Conservation (phyloP, 2,113 vertebrate species). For the Halcyon malimbica region DNA sequence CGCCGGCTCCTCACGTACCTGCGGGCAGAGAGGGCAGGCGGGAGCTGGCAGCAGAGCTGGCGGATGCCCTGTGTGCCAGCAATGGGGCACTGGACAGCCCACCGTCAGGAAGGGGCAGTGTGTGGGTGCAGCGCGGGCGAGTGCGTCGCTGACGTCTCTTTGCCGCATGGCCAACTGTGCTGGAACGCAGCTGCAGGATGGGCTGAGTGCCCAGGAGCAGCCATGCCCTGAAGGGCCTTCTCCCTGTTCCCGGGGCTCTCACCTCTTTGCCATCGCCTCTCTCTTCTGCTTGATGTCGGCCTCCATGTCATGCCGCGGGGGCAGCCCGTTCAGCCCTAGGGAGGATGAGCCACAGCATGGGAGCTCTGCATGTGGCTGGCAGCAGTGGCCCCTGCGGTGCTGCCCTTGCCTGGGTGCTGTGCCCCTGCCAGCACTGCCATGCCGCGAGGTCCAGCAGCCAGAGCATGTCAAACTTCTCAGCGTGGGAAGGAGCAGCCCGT, state of each 20-base stretch:
- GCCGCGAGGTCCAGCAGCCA: fast-evolving
- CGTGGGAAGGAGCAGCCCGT: not conserved
- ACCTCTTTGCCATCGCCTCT: conserved; percentile 55
- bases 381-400: not conserved
- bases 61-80: fast-evolving
- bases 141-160: fast-evolving
- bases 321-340: conserved; percentile 63
- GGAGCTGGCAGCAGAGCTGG: conserved; percentile 68
- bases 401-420: not conserved
- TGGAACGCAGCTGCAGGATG: fast-evolving
- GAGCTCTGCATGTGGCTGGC: not conserved
- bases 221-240: not conserved
- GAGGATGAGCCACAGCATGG: not conserved
- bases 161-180: not conserved
- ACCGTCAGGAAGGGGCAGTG: fast-evolving
- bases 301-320: conserved; percentile 50
- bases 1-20: conserved; percentile 70
- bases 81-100: fast-evolving
- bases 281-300: conserved; percentile 50
- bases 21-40: not conserved
- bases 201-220: not conserved
- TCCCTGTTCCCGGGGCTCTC: not conserved
- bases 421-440: fast-evolving
- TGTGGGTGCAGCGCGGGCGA: fast-evolving
- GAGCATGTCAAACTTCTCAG: fast-evolving